Base-by-base conservation (phyloP, 2,888 invertebrate genomes). In the Ectemnius cavifrons region DNA sequence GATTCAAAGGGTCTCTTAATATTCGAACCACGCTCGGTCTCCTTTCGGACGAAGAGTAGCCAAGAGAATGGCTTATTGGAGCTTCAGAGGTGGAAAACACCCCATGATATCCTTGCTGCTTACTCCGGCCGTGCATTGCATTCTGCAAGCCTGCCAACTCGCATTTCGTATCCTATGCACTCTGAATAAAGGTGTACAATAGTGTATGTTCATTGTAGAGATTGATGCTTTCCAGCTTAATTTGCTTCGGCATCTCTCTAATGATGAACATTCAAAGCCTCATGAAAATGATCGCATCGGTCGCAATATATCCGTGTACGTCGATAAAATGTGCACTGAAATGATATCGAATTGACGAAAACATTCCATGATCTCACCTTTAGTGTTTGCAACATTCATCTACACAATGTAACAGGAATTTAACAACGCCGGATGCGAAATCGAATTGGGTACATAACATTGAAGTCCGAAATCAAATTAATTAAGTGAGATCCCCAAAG, bases 1-100 rank as follows among this genome's bases (percentile, higher is more conserved):
- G 63, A 77, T 75, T 77, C 73, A 81, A 80, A 81, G 80, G 58
- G 28, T 68, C 71, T 77, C 82, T 81, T 82, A 77, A 69, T 69
- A 82, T 49, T 60, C 77, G 49, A 67, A 71, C 75, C 77, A 82
- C 78, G 78, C 77, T 46, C 78, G 49, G 71, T 62, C 63, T 77
- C 71, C 71, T 69, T 71, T 66, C 62, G 66, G 65, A 65, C 60
- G 47, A 45, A 71, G 47, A 77, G 75, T 74, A 73, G 67, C 73
- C 73, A 71, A 66, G 73, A 59, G 78, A 71, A 71, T 73, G 59
- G 67, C 73, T 23, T 79, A 77, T 75, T 73, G 71, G 73, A 14
- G 20, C 47, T 58, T 65, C 67, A 59, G 67, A 69, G 58, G 37
- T 16, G 56, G 68, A 45, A 60, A 49, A 20, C 61, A 72, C 71